Conservation (phyloP, 2,113 vertebrate genomes). For the Pitta sordida region DNA sequence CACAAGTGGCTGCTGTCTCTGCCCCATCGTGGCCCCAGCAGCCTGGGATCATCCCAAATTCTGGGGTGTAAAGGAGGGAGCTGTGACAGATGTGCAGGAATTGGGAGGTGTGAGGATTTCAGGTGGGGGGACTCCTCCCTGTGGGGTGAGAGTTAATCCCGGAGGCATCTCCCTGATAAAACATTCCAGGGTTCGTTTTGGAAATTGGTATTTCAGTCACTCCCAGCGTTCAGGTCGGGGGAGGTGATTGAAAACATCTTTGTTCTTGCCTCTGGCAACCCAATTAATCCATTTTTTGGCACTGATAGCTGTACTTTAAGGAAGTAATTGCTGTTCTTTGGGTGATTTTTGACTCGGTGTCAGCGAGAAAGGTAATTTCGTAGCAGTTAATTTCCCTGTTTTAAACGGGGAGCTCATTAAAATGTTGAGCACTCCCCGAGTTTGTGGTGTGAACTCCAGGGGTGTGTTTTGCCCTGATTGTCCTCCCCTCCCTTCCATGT, state of each 20-base stretch:
- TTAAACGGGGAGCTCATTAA: not conserved
- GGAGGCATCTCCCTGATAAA: not conserved
- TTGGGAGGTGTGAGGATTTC: not conserved
- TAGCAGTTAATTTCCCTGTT: not conserved
- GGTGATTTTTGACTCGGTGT: not conserved
- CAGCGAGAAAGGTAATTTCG: not conserved
- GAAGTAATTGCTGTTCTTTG: conserved; percentile 26
- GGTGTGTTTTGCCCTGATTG: not conserved
- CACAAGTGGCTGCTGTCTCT: not conserved
- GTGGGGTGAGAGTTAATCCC: not conserved
- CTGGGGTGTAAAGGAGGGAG: not conserved
- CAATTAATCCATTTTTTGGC: conserved; percentile 27
- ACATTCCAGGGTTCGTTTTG: not conserved
- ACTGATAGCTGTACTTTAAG: not conserved
- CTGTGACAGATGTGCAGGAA: not conserved
- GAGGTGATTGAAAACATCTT: not conserved
- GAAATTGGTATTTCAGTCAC: not conserved
- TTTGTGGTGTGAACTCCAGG: not conserved
- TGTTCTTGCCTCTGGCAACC: not conserved
- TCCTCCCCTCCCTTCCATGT: rapidly evolving
- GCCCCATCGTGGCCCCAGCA: not conserved
- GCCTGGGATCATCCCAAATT: not conserved
- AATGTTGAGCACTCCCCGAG: rapidly evolving
- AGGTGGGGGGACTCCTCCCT: not conserved
- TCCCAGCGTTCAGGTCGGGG: not conserved